These are phyloP conservation scores for Ectemnius continuus DNA, from an alignment of 2,888 invertebrate genomes.

Conservation along the genomic window DNA sequence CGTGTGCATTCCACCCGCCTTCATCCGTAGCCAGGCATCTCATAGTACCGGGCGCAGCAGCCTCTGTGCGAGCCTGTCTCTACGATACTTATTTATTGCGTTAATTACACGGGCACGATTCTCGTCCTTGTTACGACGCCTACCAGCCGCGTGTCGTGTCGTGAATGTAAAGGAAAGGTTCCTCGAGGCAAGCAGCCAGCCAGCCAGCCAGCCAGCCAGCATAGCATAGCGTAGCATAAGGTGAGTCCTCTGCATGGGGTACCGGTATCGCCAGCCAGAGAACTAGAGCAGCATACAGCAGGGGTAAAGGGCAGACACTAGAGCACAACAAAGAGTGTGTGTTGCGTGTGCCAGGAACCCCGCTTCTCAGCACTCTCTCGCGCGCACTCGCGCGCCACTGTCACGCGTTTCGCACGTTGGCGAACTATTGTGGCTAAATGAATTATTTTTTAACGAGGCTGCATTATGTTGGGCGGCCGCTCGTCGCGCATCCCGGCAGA, in stretches of 20 bases:
- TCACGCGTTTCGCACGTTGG: slow-evolving; percentile 49
- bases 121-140: slow-evolving; percentile 36
- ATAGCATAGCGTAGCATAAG: no score
- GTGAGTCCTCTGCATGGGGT: no score
- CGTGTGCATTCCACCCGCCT: background rate
- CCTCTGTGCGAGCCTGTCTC: background rate
- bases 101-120: slow-evolving; percentile 46
- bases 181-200: slow-evolving; percentile 20
- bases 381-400: slow-evolving; percentile 46
- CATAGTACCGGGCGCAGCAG: slow-evolving; percentile 4
- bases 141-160: slow-evolving; percentile 23
- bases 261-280: background rate
- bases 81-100: slow-evolving; percentile 53
- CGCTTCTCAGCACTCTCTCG: background rate
- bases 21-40: slow-evolving; percentile 3
- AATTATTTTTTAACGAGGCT: slow-evolving; percentile 74
- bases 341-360: background rate
- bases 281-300: background rate
- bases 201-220: background rate
- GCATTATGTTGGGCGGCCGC: slow-evolving; percentile 59
- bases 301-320: background rate
- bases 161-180: slow-evolving; percentile 20
- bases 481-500: slow-evolving; percentile 25
- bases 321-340: no score
- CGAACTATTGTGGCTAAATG: slow-evolving; percentile 64